Percentiles rank a stretch among this genome's conserved stretches.
Evolutionary conservation across 1,140 invertebrate species (phyloP).

Genomic region (Bombus superbus): DNA sequence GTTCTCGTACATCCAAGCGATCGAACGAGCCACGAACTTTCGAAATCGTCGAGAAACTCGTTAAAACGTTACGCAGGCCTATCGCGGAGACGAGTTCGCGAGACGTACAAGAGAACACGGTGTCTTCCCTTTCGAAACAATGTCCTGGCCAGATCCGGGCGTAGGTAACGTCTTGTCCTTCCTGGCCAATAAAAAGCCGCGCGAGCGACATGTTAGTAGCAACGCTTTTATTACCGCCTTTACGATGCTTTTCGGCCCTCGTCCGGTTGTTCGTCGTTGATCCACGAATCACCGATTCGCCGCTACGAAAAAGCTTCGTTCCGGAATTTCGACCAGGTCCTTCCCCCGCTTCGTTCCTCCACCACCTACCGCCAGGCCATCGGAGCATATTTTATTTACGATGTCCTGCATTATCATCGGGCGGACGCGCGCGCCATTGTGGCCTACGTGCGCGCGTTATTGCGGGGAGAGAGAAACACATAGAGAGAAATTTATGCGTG

Average conservation of each 20-base stretch:
- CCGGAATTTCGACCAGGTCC: conserved; percentile 50
- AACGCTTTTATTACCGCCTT: conserved; percentile 56
- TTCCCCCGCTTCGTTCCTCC: not conserved
- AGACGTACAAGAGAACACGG: not conserved
- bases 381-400: conserved; percentile 62
- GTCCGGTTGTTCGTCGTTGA: conserved; percentile 35
- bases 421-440: conserved; percentile 46
- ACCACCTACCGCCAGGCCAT: conserved; percentile 9
- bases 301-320: conserved; percentile 53
- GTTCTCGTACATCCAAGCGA: not conserved
- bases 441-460: conserved; percentile 48
- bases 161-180: conserved; percentile 9
- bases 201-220: conserved; percentile 56
- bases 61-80: not conserved
- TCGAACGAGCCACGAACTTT: not conserved
- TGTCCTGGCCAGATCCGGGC: conserved; percentile 13
- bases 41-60: not conserved
- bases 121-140: conserved; percentile 28
- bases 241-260: conserved; percentile 44
- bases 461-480: conserved; percentile 54
- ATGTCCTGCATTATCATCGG: conserved; percentile 63
- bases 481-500: conserved; percentile 70
- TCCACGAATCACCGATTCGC: conserved; percentile 37
- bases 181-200: conserved; percentile 45
- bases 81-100: not conserved